Evolutionary conservation across 2,888 invertebrate species (phyloP).

Genomic region (Hoplodrina ambigua): DNA sequence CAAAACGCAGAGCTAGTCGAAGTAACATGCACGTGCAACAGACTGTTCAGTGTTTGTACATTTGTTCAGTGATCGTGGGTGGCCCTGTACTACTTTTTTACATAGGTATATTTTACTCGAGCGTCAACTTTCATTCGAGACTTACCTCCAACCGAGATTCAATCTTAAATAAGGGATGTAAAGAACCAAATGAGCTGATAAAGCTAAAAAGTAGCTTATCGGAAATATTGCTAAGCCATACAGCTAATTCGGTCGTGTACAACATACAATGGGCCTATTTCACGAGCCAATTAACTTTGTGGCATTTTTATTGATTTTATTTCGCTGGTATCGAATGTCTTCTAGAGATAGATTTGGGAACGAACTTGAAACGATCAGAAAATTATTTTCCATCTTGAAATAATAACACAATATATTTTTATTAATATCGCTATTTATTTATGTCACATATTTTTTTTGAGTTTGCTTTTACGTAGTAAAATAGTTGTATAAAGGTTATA

Average conservation of each 20-base stretch:
- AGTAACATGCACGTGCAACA: conserved; percentile 67
- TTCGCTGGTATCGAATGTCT: conserved; percentile 55
- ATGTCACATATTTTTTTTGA: too few species aligned
- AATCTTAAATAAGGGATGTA: conserved; percentile 74
- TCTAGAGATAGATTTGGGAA: conserved; percentile 48
- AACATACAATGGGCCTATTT: conserved; percentile 86
- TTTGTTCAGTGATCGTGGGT: conserved; percentile 81
- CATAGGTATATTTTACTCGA: conserved; percentile 79
- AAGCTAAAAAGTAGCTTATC: conserved; percentile 76
- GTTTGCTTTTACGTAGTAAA: too few species aligned
- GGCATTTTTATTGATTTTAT: conserved; percentile 72
- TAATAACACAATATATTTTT: not conserved
- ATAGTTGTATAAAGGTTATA: too few species aligned
- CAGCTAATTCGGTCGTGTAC: conserved; percentile 84
- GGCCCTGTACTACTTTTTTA: conserved; percentile 85
- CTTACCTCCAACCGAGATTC: conserved; percentile 74
- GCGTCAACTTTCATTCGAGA: conserved; percentile 80
- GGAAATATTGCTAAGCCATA: conserved; percentile 79
- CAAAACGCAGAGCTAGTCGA: conserved; percentile 63
- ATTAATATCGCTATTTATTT: too few species aligned
- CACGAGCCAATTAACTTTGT: conserved; percentile 85
- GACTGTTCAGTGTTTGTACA: conserved; percentile 67
- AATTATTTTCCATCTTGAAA: conserved; percentile 3
- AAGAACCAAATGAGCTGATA: conserved; percentile 71
- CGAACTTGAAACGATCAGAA: not conserved